Evolutionary conservation across 2,888 invertebrate species (phyloP), one percentile per base, ranked within the genome.

Genomic region (Aelia acuminata): DNA sequence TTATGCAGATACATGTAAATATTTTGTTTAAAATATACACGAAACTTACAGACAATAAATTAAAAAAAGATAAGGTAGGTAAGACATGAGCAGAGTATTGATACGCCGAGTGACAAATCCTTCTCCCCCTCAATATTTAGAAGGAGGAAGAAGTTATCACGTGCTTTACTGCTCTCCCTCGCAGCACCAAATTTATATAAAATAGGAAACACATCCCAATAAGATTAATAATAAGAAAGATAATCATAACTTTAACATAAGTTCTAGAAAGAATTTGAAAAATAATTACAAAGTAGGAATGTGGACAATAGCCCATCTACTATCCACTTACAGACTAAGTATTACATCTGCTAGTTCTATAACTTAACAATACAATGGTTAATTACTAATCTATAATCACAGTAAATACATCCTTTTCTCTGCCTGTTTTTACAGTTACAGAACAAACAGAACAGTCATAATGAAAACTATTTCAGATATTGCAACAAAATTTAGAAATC

Each of bases 131-230:
- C 63, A 53, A 4, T 26, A 3, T 18, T 43, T 20, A 70, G 87
- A 87, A 63, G 63, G 47, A 87, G 57, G 87, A 87, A 87, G 87
- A 87, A 87, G 87, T 87, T 70, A 57, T 87, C 87, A 87, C 87
- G 48, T 47, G 87, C 57, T 63, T 47, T 63, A 80, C 80, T 80
- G 63, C 87, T 53, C 87, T 87, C 70, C 87, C 87, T 80, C 50
- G 70, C 63, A 87, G 57, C 87, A 63, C 80, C 80, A 47, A 80
- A 80, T 80, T 43, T 80, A 80, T 43, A 80, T 35, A 31, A 80
- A n/a, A 80, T 4, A 75, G 26, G 26, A 1, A 0, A 35, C 31
- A 43, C 80, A 47, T 43, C 43, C n/a, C 80, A n/a, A 80, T 80
- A 47, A 43, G 43, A 80, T 70, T 70, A 70, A 47, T 39, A 39